These are phyloP conservation scores for Scolopax rusticola DNA, from an alignment of 2,797 vertebrate genomes.

Conservation along the genomic window DNA sequence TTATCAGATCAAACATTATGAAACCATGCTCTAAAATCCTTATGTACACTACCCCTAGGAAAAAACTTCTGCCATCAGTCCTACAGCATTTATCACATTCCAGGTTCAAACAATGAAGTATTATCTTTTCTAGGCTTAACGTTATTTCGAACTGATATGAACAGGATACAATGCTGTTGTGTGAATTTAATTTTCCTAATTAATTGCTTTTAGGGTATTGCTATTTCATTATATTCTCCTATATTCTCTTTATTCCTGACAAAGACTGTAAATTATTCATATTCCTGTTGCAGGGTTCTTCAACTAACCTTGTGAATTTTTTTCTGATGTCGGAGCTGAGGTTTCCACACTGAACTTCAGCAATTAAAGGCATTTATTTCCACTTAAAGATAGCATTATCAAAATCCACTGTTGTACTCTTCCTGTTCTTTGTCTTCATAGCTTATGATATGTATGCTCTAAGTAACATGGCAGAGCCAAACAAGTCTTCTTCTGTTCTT, in stretches of 20 bases:
- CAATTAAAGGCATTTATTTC: neutral
- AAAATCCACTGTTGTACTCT: neutral
- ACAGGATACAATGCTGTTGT: neutral
- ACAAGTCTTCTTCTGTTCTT: neutral
- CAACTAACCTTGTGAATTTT: rapidly evolving
- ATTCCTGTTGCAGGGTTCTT: neutral
- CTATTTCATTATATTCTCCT: neutral
- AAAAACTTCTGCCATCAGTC: neutral
- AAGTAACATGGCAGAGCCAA: neutral
- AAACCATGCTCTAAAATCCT: neutral
- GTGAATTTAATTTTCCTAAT: neutral
- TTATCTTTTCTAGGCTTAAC: neutral
- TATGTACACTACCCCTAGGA: neutral
- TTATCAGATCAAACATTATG: neutral
- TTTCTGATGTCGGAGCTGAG: neutral
- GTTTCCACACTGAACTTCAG: neutral
- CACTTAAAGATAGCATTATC: neutral
- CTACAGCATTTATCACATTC: neutral
- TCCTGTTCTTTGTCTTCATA: neutral
- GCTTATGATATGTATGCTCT: neutral
- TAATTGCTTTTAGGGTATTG: neutral
- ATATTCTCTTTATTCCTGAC: neutral
- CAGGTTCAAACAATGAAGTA: neutral
- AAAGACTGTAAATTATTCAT: neutral
- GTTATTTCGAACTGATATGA: neutral